phyloP scores from a whole-genome alignment of 2,888 invertebrate species.

The Pantelozetes paolii region DNA sequence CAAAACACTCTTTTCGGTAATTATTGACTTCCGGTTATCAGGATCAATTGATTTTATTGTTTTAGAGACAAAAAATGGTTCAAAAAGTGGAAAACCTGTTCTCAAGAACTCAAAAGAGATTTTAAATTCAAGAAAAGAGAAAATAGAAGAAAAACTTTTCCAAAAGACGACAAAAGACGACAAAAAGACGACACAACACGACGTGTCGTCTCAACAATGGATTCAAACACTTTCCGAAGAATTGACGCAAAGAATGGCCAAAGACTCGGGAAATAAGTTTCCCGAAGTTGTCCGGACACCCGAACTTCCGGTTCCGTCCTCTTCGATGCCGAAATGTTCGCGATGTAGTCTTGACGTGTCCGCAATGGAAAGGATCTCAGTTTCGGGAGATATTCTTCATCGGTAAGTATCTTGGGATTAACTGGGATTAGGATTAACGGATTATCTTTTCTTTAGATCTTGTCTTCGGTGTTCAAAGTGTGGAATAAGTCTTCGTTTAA shows the following conservation, averaged over 20 bases:
- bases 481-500: slow-evolving; percentile 30
- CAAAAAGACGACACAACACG: neutral
- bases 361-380: slow-evolving; percentile 35
- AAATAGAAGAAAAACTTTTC: slow-evolving; percentile 21
- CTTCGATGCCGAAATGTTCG: slow-evolving; percentile 17
- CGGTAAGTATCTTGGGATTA: neutral
- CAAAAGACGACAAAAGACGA: neutral
- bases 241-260: slow-evolving; percentile 11
- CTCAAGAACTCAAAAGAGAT: slow-evolving; percentile 12
- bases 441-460: no score
- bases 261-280: neutral
- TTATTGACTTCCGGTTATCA: no score
- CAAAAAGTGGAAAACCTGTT: neutral
- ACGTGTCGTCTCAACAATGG: neutral
- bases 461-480: slow-evolving; percentile 35
- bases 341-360: slow-evolving; percentile 18
- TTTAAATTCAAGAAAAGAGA: slow-evolving; percentile 21
- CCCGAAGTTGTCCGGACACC: no score
- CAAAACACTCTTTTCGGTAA: slow-evolving; percentile 37
- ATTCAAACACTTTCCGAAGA: slow-evolving; percentile 19
- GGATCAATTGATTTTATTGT: neutral
- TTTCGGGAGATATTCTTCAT: slow-evolving; percentile 34
- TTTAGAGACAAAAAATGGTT: neutral
- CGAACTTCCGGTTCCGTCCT: no score
- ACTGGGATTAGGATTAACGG: neutral